Percentiles rank a stretch among this genome's conserved stretches.
phyloP scores from a whole-genome alignment of 1,140 invertebrate genomes.

The Eubasilissa regina region DNA sequence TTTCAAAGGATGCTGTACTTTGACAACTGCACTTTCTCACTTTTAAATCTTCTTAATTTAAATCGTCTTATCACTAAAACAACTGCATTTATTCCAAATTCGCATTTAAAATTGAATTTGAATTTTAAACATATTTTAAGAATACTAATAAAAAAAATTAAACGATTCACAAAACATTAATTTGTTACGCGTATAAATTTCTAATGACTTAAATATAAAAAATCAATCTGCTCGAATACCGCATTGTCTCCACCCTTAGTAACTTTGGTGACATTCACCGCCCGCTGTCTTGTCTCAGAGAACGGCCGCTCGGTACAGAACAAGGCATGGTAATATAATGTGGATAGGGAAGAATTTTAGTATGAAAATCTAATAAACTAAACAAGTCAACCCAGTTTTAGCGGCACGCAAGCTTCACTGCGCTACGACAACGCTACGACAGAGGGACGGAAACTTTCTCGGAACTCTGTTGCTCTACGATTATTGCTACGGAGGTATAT shows the following conservation, averaged over 20 bases:
- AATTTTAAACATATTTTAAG: no score
- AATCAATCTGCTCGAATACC: conserved; percentile 5
- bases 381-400: conserved; percentile 51
- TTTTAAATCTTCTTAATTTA: no score
- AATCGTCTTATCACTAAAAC: no score
- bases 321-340: conserved; percentile 39
- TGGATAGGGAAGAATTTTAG: conserved; percentile 54
- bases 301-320: conserved; percentile 15
- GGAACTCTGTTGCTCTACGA: conserved; percentile 5
- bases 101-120: no score
- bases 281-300: conserved; percentile 43
- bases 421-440: background rate
- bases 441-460: conserved; percentile 1
- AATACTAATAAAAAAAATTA: no score
- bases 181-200: conserved; percentile 61
- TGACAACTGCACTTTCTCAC: no score
- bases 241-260: background rate
- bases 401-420: conserved; percentile 49
- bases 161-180: no score
- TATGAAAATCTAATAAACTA: conserved; percentile 59
- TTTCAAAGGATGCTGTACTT: no score
- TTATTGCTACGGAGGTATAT: background rate
- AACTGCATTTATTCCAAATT: no score
- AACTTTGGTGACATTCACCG: conserved; percentile 36
- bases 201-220: conserved; percentile 61